Conservation (phyloP, 2,113 vertebrate species). For the Ptyas mucosa region DNA sequence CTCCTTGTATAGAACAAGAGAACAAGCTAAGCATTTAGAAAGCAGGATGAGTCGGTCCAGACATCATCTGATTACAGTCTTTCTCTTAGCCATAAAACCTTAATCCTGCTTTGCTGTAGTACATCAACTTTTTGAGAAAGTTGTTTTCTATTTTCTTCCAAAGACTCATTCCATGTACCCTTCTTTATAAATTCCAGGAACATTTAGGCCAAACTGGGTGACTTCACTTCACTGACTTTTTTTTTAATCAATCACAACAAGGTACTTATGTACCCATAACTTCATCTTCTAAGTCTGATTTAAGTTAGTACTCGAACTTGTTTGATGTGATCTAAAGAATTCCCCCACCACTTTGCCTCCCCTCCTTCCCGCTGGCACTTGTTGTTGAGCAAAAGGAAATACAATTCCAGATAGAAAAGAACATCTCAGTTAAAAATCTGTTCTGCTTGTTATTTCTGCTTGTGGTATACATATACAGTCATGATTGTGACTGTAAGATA, state of each 20-base stretch:
- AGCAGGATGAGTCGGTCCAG: not conserved
- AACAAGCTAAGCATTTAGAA: not conserved
- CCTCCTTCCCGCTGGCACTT: not conserved
- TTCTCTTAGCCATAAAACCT: not conserved
- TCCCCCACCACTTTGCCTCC: not conserved
- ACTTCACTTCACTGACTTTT: not conserved
- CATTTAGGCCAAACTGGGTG: slow-evolving; percentile 1
- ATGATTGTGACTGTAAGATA: not conserved
- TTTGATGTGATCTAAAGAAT: slow-evolving; percentile 26
- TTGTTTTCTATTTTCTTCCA: slow-evolving; percentile 40
- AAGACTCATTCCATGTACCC: slow-evolving; percentile 23
- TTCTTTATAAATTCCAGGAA: slow-evolving; percentile 18
- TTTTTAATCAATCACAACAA: not conserved
- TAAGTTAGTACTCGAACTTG: slow-evolving; percentile 46
- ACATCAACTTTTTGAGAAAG: slow-evolving; percentile 10
- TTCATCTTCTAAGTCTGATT: slow-evolving; percentile 36
- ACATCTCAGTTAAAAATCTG: slow-evolving; percentile 49
- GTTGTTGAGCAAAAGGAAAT: slow-evolving; percentile 48
- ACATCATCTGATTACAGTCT: not conserved
- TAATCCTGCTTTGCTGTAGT: not conserved
- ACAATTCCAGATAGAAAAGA: slow-evolving; percentile 45
- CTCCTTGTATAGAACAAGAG: not conserved
- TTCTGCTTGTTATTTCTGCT: slow-evolving; percentile 28
- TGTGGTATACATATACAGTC: slow-evolving; percentile 5
- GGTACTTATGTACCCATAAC: slow-evolving; percentile 13